Base-by-base conservation (phyloP, 2,797 vertebrate species). In the Orestias chungarensis region DNA sequence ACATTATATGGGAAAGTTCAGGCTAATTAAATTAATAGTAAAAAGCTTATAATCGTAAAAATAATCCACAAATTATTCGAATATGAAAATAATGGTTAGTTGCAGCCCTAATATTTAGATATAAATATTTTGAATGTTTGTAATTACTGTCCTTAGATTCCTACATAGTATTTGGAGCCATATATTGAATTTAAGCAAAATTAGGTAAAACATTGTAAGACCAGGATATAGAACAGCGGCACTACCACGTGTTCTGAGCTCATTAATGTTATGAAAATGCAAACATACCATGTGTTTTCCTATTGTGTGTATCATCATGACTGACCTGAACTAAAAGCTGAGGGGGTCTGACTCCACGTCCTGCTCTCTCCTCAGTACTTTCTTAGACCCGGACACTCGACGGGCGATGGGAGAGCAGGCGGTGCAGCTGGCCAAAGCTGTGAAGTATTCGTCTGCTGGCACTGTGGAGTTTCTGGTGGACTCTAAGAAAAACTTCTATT, bases 391-490 rank as follows among this genome's bases (percentile, higher is more conserved):
- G 0, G 89, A 78, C 76, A 99, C 96, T 0, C 93, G 98, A 65
- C 93, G 85, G 87, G 94, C 96, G 0, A 99, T 99, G 98, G 98
- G 98, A 47, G 97, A 99, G 78, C 98, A 99, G 91, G 97, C 98
- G 0, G 97, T 99, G 47, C 94, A 96, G 85, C 94, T 99, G 85
- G 97, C 98, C 75, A 96, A 94, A 93, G 96, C 97, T 0, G 98
- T 99, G 7, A 92, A 95, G 75, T 99, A 99, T 87, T 98, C 96
- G 3, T 99, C 98, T 76, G 98, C 97, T 18, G 98, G 98, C 70
- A 99, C 98, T 0, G 98, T 99, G 68, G 98, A 99, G 94, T 99
- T 99, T 87, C 96, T 99, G 80, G 96, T 99, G 72, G 98, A 99
- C 82, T 96, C 97, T 1, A 91, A 88, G 68, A 99, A 96, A 91